Base-by-base conservation (phyloP, 2,113 vertebrate genomes). In the Lagopus muta region DNA sequence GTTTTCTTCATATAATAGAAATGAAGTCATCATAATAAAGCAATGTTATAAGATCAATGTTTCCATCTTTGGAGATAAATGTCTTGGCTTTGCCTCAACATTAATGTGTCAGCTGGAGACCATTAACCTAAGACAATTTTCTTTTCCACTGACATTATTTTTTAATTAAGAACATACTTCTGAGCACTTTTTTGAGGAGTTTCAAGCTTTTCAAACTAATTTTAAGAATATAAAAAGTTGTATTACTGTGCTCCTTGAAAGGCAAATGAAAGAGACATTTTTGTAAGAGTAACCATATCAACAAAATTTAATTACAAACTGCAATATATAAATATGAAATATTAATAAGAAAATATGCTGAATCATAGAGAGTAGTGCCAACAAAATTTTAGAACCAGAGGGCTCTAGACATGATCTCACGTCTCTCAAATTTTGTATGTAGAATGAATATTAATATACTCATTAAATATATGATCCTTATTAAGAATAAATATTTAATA, bases 41-140 rank as follows among this genome's bases (percentile, higher is more conserved):
- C 48, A 87, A 86, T 97, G 91, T 94, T 65, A 79, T 71, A 96
- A 89, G 75, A 97, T 95, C 89, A 66, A 81, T 96, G 92, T 81
- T 89, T 97, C 91, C 77, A 95, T 78, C 95, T 96, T 96, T 89
- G 93, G 95, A 96, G 97, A 96, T 93, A 96, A 96, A 97, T 96
- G 96, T 92, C 88, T 96, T 93, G 83, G 84, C 93, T 97, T 85
- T 96, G 90, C 90, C 79, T 95, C 95, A 95, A 91, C 94, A 96
- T 96, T 96, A 95, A 95, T 95, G 89, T 97, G 94, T 95, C 94
- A 97, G 94, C 79, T 81, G 36, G 92, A 97, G 95, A 91, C 92
- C 72, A 89, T 95, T 96, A 97, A 97, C 87, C 86, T 92, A 89
- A 96, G 93, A 95, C 89, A 96, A 95, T 82, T 96, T 95, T 93